phyloP scores from a whole-genome alignment of 2,888 invertebrate genomes.

The Melinopterus prodromus region DNA sequence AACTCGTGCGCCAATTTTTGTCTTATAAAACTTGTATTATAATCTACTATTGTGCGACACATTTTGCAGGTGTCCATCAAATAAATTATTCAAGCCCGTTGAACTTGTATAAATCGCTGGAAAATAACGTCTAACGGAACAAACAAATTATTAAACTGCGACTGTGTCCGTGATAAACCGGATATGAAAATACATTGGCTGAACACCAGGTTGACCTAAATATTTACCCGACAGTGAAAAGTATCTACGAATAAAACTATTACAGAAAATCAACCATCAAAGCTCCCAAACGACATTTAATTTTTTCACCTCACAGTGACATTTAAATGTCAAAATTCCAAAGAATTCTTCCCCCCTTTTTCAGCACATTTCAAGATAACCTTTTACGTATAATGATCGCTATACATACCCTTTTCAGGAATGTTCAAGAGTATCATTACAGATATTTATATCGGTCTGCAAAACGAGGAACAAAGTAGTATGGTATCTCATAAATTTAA shows the following conservation, averaged over 20 bases:
- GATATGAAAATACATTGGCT: not conserved
- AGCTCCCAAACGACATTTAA: not conserved
- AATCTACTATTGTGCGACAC: not conserved
- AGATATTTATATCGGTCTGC: not conserved
- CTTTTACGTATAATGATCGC: not conserved
- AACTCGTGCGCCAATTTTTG: no score
- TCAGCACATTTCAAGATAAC: not conserved
- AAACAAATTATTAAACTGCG: not conserved
- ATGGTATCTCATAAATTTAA: not conserved
- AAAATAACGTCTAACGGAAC: not conserved
- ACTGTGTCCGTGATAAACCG: not conserved
- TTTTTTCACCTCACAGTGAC: not conserved
- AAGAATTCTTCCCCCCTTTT: not conserved
- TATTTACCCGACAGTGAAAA: not conserved
- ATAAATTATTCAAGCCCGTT: not conserved
- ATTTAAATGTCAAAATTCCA: not conserved
- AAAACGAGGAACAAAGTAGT: not conserved
- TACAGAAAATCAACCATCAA: not conserved
- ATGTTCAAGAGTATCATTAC: not conserved
- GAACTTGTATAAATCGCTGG: not conserved
- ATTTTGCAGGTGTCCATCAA: not conserved
- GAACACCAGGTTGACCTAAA: not conserved
- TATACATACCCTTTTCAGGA: not conserved
- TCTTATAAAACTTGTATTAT: no score
- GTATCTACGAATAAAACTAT: not conserved